Conservation (phyloP, 2,113 vertebrate species). For the Galemys pyrenaicus region DNA sequence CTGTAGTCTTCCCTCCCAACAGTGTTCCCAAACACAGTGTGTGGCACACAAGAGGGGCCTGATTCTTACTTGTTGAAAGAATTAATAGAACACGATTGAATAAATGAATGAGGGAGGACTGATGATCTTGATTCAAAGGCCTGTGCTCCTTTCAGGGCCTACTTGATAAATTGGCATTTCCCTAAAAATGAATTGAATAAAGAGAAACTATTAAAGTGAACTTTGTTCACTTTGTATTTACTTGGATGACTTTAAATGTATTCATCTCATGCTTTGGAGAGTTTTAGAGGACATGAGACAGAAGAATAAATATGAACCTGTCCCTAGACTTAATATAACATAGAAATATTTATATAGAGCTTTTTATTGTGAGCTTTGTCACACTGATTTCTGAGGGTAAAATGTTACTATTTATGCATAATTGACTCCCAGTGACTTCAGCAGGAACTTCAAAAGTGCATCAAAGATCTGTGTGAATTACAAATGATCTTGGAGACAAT, state of each 20-base stretch:
- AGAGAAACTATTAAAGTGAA: background rate
- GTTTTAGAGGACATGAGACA: background rate
- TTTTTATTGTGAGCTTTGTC: background rate
- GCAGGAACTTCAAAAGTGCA: background rate
- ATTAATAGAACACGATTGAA: background rate
- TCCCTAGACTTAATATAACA: background rate
- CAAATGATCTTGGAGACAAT: background rate
- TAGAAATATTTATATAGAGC: background rate
- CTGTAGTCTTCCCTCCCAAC: fast-evolving
- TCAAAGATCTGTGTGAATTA: background rate
- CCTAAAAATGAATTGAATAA: conserved; percentile 1
- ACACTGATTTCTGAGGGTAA: background rate
- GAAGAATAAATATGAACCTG: conserved; percentile 25
- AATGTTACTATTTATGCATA: background rate
- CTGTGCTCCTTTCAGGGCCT: background rate
- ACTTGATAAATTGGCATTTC: background rate
- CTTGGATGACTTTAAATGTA: background rate
- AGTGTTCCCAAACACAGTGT: background rate
- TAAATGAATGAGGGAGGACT: background rate
- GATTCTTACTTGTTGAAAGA: background rate
- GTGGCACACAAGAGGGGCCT: background rate
- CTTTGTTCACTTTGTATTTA: background rate
- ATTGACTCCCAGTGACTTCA: background rate
- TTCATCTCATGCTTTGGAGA: conserved; percentile 25
- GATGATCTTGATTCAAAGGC: background rate